These are phyloP conservation scores for Bombus difficillimus DNA, from an alignment of 1,140 invertebrate genomes.

Conservation along the genomic window DNA sequence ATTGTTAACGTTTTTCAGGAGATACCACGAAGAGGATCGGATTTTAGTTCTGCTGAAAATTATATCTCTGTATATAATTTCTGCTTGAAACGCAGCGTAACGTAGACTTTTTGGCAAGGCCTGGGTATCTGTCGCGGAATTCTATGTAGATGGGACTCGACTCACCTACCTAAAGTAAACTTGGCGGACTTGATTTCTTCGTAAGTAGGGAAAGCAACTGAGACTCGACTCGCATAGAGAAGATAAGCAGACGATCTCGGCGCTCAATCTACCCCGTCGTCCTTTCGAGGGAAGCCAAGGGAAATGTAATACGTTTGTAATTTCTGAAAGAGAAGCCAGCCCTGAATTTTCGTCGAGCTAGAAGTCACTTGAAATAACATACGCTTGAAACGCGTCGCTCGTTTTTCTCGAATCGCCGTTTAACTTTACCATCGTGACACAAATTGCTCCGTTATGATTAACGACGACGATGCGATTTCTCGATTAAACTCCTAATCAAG, in stretches of 20 bases:
- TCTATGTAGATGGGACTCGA: neutral
- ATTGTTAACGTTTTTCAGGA: too few relatives aligned
- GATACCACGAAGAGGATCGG: too few relatives aligned
- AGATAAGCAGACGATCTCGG: neutral
- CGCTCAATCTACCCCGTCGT: neutral
- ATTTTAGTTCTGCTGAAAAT: too few relatives aligned
- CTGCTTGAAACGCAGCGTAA: neutral
- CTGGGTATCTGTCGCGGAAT: neutral
- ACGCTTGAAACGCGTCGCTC: neutral
- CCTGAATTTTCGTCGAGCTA: too few relatives aligned
- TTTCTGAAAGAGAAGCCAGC: neutral
- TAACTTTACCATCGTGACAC: neutral
- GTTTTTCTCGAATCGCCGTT: neutral
- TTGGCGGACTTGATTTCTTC: neutral
- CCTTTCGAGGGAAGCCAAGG: constrained; percentile 11
- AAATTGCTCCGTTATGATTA: neutral
- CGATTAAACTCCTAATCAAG: neutral
- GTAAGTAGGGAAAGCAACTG: neutral
- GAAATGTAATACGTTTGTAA: constrained; percentile 4
- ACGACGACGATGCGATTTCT: neutral
- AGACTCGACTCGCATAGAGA: neutral
- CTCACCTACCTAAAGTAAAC: neutral
- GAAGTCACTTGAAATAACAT: neutral
- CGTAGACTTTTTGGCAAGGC: too few relatives aligned
- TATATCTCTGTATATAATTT: too few relatives aligned